Evolutionary conservation across 1,140 invertebrate species (phyloP).

Genomic region (Asobara japonica): DNA sequence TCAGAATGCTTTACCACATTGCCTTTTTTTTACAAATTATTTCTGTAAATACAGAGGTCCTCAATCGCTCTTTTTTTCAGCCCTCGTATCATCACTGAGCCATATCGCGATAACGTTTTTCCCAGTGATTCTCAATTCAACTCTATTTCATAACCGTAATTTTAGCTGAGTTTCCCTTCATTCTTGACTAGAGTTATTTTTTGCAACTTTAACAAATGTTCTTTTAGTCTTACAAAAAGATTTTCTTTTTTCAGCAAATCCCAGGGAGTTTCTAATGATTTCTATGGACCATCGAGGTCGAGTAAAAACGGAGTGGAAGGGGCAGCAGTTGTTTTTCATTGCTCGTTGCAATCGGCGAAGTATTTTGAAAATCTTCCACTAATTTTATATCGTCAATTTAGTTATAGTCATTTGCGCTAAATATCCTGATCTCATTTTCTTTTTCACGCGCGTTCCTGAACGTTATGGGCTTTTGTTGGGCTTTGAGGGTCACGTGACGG

Average conservation of each 20-base stretch:
- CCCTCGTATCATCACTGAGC: conserved; percentile 4
- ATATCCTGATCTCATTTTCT: background rate
- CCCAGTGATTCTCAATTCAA: conserved; percentile 23
- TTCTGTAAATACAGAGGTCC: too few relatives aligned
- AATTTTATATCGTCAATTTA: background rate
- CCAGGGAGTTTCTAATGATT: background rate
- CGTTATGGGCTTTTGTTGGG: background rate
- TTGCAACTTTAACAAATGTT: background rate
- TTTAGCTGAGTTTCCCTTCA: background rate
- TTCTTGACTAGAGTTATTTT: background rate
- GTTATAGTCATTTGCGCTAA: background rate
- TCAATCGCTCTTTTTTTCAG: background rate
- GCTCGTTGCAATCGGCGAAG: background rate
- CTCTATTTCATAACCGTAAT: background rate
- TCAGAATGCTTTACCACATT: too few relatives aligned
- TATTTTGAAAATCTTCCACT: background rate
- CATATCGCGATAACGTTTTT: conserved; percentile 1
- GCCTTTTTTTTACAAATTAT: too few relatives aligned
- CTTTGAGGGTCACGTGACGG: too few relatives aligned
- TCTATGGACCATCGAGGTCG: background rate
- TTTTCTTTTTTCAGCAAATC: background rate
- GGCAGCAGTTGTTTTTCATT: background rate
- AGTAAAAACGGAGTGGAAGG: background rate
- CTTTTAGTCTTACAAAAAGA: background rate
- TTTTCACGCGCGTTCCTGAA: background rate